These are phyloP conservation scores for Contarinia nasturtii DNA, from an alignment of 1,140 invertebrate species.

Conservation along the genomic window DNA sequence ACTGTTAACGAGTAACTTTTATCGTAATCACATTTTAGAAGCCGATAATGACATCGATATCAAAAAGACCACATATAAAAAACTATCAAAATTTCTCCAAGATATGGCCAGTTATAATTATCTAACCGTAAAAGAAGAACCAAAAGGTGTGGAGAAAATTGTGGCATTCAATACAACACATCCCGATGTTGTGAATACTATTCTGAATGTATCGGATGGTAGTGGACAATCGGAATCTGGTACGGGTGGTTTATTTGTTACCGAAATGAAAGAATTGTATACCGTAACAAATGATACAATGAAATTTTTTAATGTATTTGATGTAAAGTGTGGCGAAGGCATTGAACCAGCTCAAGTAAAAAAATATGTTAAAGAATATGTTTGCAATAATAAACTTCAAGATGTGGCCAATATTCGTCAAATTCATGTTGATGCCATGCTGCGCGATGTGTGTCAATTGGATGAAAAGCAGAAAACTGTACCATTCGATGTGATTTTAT, in stretches of 20 bases:
- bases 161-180: constrained; percentile 33
- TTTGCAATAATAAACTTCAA: constrained; percentile 50
- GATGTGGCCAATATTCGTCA: constrained; percentile 23
- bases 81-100: constrained; percentile 63
- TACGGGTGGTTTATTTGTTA: constrained; percentile 13
- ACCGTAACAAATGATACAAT: constrained; percentile 29
- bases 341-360: constrained; percentile 46
- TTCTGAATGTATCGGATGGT: constrained; percentile 9
- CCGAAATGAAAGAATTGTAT: constrained; percentile 44
- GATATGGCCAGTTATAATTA: constrained; percentile 42
- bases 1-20: constrained; percentile 56
- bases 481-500: constrained; percentile 54
- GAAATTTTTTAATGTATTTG: constrained; percentile 20
- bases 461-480: constrained; percentile 13
- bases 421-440: constrained; percentile 20
- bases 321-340: constrained; percentile 53
- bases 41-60: constrained; percentile 48
- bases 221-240: constrained; percentile 4
- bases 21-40: constrained; percentile 56
- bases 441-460: constrained; percentile 19
- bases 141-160: constrained; percentile 55
- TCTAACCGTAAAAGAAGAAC: constrained; percentile 44
- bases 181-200: constrained; percentile 26
- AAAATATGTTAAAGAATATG: constrained; percentile 52
- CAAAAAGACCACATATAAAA: constrained; percentile 80